Conservation (phyloP, 1,140 invertebrate genomes). For the Chymomyza costata region DNA sequence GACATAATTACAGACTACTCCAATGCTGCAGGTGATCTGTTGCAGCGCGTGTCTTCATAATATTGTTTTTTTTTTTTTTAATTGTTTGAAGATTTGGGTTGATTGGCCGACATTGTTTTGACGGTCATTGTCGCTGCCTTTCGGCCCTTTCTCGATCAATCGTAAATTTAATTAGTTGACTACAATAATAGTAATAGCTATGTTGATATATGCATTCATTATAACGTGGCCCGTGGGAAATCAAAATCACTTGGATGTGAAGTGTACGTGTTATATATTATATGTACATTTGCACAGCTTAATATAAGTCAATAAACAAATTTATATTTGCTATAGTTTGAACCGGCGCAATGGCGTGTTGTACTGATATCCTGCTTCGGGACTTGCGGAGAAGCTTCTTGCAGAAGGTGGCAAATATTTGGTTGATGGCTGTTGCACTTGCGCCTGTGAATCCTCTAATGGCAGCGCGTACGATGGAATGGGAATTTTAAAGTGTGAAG, state of each 20-base stretch:
- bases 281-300: too few species aligned
- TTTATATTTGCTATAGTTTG: slow-evolving; percentile 45
- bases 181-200: too few species aligned
- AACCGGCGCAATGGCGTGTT: slow-evolving; percentile 46
- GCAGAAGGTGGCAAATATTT: slow-evolving; percentile 3
- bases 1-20: slow-evolving; percentile 41
- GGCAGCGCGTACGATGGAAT: slow-evolving; percentile 54
- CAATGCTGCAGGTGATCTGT: slow-evolving; percentile 43
- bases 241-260: too few species aligned
- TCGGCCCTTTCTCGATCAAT: slow-evolving; percentile 15
- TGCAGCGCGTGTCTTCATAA: slow-evolving; percentile 36
- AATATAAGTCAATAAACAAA: too few species aligned
- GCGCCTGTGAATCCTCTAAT: slow-evolving; percentile 23
- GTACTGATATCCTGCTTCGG: slow-evolving; percentile 42
- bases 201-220: too few species aligned
- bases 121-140: slow-evolving; percentile 30
- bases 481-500: slow-evolving; percentile 45
- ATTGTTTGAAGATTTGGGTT: slow-evolving; percentile 17
- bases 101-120: slow-evolving; percentile 51
- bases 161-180: too few species aligned
- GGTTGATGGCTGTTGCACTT: slow-evolving; percentile 9
- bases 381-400: background rate
- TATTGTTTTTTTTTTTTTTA: slow-evolving; percentile 15
- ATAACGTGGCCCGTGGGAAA: too few species aligned
- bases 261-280: too few species aligned